A percentile compares a stretch with the other conserved stretches of the same genome.
phyloP scores from a whole-genome alignment of 1,140 invertebrate genomes.

The Copidosoma floridanum region DNA sequence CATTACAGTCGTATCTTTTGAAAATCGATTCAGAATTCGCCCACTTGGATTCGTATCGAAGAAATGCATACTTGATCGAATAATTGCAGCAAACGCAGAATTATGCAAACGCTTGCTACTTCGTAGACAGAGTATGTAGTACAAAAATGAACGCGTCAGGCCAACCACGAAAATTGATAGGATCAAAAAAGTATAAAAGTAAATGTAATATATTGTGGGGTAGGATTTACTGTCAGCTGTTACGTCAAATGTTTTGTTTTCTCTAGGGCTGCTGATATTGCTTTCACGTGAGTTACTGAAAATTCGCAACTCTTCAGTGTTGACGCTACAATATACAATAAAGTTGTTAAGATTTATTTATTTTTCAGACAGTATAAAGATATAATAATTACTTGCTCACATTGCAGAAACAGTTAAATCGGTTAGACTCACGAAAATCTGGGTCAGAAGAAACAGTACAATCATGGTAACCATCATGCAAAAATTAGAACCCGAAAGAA shows the following conservation, averaged over 20 bases:
- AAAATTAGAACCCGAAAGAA: slow-evolving; percentile 62
- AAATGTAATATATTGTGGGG: slow-evolving; percentile 47
- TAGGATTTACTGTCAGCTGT: slow-evolving; percentile 24
- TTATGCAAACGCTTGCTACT: slow-evolving; percentile 69
- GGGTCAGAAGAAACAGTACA: slow-evolving; percentile 61
- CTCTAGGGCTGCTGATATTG: slow-evolving; percentile 69
- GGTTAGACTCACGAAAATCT: slow-evolving; percentile 63
- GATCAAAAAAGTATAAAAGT: slow-evolving; percentile 57
- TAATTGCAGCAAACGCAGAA: slow-evolving; percentile 63
- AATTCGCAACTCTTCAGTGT: slow-evolving; percentile 35
- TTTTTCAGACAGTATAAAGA: no score
- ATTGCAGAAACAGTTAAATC: slow-evolving; percentile 70
- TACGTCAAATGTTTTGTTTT: slow-evolving; percentile 44
- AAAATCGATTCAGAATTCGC: slow-evolving; percentile 72
- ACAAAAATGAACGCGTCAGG: slow-evolving; percentile 56
- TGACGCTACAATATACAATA: slow-evolving; percentile 27
- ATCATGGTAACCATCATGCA: slow-evolving; percentile 56
- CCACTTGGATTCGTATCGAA: slow-evolving; percentile 77
- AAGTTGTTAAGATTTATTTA: not conserved
- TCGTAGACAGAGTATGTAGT: slow-evolving; percentile 66
- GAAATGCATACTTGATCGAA: slow-evolving; percentile 67
- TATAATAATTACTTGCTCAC: slow-evolving; percentile 56
- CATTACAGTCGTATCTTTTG: slow-evolving; percentile 76
- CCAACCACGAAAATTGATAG: slow-evolving; percentile 52
- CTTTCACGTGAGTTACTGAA: not conserved